These are phyloP conservation scores for Rhinatrema bivittatum DNA, from an alignment of 2,797 vertebrate species.

Conservation along the genomic window DNA sequence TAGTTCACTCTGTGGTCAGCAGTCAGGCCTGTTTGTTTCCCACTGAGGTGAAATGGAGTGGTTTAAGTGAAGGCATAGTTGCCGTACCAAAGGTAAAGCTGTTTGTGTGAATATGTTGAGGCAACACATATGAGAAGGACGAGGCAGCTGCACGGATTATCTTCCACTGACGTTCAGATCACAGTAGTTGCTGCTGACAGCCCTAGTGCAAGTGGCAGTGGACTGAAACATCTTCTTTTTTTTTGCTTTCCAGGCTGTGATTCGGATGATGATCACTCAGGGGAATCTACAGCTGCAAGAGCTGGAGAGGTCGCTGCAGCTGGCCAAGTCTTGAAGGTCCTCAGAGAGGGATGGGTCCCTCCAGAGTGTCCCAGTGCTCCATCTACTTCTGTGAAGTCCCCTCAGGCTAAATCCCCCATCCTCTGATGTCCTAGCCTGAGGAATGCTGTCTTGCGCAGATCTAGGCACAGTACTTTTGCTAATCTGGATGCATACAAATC, in stretches of 20 bases:
- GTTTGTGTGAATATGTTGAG: not conserved
- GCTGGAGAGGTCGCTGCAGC: constrained; percentile 66
- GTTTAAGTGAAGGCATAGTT: not conserved
- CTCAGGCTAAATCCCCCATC: too few relatives aligned
- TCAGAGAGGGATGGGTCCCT: too few relatives aligned
- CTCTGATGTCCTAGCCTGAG: too few relatives aligned
- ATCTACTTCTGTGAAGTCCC: too few relatives aligned
- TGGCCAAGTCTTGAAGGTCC: constrained; percentile 63
- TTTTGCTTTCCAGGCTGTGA: constrained; percentile 60
- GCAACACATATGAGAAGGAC: not conserved
- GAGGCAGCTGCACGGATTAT: rapidly evolving
- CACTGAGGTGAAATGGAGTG: too few relatives aligned
- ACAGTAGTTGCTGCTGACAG: not conserved
- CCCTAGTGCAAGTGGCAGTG: not conserved
- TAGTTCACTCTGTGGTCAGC: too few relatives aligned
- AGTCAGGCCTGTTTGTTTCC: too few relatives aligned
- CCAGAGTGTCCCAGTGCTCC: not conserved
- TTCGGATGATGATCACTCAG: constrained; percentile 92
- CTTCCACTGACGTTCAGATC: not conserved
- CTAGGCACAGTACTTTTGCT: too few relatives aligned
- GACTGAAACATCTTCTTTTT: rapidly evolving
- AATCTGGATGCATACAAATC: too few relatives aligned
- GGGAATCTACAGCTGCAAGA: constrained; percentile 85
- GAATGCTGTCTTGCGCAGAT: too few relatives aligned
- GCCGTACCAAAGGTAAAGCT: not conserved